These are phyloP conservation scores for Phymorhynchus buccinoides DNA, from an alignment of 1,140 invertebrate species.

Conservation along the genomic window DNA sequence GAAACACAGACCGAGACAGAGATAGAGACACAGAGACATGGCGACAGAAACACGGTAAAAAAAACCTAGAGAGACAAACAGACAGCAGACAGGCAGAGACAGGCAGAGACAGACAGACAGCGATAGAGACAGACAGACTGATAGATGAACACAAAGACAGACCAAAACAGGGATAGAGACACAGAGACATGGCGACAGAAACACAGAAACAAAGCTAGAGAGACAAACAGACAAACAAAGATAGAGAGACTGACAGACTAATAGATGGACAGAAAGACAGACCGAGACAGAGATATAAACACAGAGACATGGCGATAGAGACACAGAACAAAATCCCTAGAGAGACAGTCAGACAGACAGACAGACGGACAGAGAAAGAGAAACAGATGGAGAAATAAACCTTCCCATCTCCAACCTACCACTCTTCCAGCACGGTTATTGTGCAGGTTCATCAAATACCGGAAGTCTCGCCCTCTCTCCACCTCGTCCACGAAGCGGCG, in stretches of 20 bases:
- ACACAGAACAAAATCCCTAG: too few species aligned
- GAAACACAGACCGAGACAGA: not conserved
- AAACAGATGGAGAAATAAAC: too few species aligned
- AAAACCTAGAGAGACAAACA: not conserved
- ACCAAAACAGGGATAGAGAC: too few species aligned
- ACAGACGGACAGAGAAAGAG: not conserved
- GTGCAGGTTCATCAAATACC: conserved; percentile 96
- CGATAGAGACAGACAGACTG: not conserved
- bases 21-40: not conserved
- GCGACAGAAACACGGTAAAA: not conserved
- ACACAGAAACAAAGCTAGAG: not conserved
- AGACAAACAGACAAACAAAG: not conserved
- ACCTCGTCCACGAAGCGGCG: conserved; percentile 78
- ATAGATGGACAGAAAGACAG: not conserved
- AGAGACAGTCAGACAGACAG: not conserved
- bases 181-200: not conserved
- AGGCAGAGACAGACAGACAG: not conserved
- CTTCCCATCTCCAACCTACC: conserved; percentile 79
- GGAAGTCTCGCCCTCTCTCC: conserved; percentile 88
- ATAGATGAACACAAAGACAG: not conserved
- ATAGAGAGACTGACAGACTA: not conserved
- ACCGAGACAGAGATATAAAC: not conserved
- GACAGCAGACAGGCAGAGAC: not conserved
- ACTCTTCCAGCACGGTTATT: conserved; percentile 96
- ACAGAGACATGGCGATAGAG: not conserved